Evolutionary conservation across 2,797 vertebrate species (phyloP), one percentile per base, ranked within the genome.

Genomic region (Enteromius argenteus): DNA sequence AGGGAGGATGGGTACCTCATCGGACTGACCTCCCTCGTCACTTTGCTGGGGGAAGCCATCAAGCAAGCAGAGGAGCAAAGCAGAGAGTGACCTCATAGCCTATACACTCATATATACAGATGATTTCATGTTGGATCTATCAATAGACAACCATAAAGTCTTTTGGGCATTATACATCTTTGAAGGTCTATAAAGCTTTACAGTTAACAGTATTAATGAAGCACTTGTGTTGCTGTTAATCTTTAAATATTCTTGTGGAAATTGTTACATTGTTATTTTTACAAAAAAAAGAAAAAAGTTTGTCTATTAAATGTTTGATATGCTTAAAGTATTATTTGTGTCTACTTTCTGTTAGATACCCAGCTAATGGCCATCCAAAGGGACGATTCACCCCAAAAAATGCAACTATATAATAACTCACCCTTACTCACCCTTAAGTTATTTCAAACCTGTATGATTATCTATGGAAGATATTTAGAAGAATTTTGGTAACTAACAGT

Each of bases 1-100:
- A 93, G 91, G 19, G 97, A 98, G 83, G 97, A 98, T 0, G 97
- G 96, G 35, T 98, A 97, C 87, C 93, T 97, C 72, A 94, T 95
- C 0, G 97, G 97, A 13, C 91, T 98, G 88, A 91, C 91, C 86
- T 95, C 96, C 78, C 91, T 98, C 85, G 95, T 94, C 23, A 64
- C 68, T 13, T 93, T 95, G 58, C 86, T 97, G 84, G 90, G 87
- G 30, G 92, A 92, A 79, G 94, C 94, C 80, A 93, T 95, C 76
- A 87, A 10, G 3, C 58, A 89, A 72, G 90, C 89, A 51, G 89
- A 81, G 30, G 87, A 84, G 80, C 84, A 89, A 60, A 87, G 85
- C 19, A 19, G 83, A 84, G 44, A 87, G 86, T 44, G 78, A 80
- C 13, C 85, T 21, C n/a, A 76, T 1, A 39, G 42, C 42, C 11